Conservation (phyloP, 2,888 invertebrate genomes). For the Acleris sparsana region DNA sequence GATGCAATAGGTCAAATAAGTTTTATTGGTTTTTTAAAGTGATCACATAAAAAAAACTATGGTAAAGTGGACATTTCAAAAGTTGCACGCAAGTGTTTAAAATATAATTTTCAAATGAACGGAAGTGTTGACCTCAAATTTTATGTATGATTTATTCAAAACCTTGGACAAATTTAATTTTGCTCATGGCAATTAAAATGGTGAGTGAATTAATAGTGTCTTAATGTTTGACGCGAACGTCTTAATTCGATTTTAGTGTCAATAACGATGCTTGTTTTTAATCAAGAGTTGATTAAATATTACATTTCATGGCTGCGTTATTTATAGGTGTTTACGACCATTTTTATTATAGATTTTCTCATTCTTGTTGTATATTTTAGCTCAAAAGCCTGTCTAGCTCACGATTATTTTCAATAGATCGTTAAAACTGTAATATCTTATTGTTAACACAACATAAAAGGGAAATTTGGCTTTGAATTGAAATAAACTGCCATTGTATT, state of each 20-base stretch:
- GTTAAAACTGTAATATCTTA: conserved; percentile 19
- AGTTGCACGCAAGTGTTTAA: conserved; percentile 55
- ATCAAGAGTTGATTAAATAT: conserved; percentile 15
- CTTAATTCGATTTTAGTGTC: conserved; percentile 31
- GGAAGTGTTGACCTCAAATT: conserved; percentile 71
- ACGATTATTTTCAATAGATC: conserved; percentile 22
- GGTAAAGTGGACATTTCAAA: conserved; percentile 40
- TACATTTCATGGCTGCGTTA: conserved; percentile 15
- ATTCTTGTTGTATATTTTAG: neutral
- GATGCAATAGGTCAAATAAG: conserved; percentile 16
- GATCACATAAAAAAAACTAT: conserved; percentile 33
- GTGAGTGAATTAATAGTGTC: conserved; percentile 60
- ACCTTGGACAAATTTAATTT: conserved; percentile 78
- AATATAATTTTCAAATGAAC: conserved; percentile 69
- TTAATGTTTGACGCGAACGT: conserved; percentile 33
- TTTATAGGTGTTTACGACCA: conserved; percentile 20
- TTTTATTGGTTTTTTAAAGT: conserved; percentile 35
- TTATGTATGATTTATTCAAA: conserved; percentile 83
- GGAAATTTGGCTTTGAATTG: no score
- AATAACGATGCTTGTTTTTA: conserved; percentile 19
- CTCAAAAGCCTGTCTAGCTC: neutral
- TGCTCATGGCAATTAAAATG: conserved; percentile 81
- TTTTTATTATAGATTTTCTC: neutral
- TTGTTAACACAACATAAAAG: conserved; percentile 12
- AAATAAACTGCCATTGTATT: no score